phyloP scores from a whole-genome alignment of 1,140 invertebrate genomes.

The Sipha flava region DNA sequence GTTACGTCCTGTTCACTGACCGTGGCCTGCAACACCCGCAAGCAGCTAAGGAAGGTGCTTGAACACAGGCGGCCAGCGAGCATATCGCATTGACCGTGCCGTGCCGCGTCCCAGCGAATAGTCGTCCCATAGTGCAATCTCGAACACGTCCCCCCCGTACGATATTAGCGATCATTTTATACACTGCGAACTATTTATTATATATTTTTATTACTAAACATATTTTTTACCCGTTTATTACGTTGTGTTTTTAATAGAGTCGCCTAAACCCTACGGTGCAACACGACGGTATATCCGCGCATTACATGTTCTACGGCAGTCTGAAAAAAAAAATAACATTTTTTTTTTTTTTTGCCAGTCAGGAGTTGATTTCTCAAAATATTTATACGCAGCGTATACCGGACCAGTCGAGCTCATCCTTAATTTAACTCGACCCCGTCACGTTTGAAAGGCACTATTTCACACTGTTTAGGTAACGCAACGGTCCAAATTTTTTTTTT shows the following conservation, averaged over 20 bases:
- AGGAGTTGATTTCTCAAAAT: too few species aligned
- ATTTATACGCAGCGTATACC: neutral
- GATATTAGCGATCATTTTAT: neutral
- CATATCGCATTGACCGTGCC: neutral
- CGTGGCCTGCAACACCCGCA: constrained; percentile 40
- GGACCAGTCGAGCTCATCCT: too few species aligned
- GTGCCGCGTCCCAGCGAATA: neutral
- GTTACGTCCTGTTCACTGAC: constrained; percentile 39
- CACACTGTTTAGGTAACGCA: too few species aligned
- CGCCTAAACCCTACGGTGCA: too few species aligned
- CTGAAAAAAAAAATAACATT: too few species aligned
- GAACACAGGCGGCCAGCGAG: constrained; percentile 23
- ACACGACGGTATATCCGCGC: too few species aligned
- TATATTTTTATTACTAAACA: neutral
- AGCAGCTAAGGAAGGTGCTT: constrained; percentile 38
- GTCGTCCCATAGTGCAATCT: neutral
- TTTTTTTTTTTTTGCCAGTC: too few species aligned
- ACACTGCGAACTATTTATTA: neutral
- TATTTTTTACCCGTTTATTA: neutral
- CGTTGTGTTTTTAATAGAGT: neutral
- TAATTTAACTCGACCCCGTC: too few species aligned
- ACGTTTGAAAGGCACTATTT: too few species aligned
- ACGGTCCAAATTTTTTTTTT: too few species aligned
- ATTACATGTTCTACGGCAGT: too few species aligned
- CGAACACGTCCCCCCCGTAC: neutral